Conservation (phyloP, 2,888 invertebrate genomes). For the Lepidochrysops patricia region DNA sequence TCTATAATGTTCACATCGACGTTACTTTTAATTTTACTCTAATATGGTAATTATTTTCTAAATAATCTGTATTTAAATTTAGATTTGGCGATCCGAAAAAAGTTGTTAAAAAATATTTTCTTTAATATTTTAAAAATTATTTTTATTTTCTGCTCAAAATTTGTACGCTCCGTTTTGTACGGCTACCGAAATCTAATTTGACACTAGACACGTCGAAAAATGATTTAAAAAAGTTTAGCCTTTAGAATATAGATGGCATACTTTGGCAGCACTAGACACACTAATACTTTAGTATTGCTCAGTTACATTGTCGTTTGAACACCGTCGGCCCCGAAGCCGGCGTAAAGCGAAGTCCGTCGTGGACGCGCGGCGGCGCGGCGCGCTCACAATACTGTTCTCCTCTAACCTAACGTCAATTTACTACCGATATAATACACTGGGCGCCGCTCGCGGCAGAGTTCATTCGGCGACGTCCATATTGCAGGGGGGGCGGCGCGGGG, state of each 20-base stretch:
- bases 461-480: slow-evolving; percentile 70
- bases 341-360: slow-evolving; percentile 52
- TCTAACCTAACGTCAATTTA: slow-evolving; percentile 68
- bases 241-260: slow-evolving; percentile 71
- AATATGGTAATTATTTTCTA: slow-evolving; percentile 61
- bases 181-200: slow-evolving; percentile 72
- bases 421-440: slow-evolving; percentile 69
- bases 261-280: slow-evolving; percentile 73
- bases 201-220: slow-evolving; percentile 71
- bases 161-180: slow-evolving; percentile 73
- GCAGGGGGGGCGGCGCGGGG: slow-evolving; percentile 37
- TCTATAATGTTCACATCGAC: slow-evolving; percentile 70
- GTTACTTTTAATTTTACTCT: slow-evolving; percentile 39
- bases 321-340: slow-evolving; percentile 33
- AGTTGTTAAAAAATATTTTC: slow-evolving; percentile 73
- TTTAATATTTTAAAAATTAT: slow-evolving; percentile 45
- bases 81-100: slow-evolving; percentile 73
- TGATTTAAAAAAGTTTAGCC: slow-evolving; percentile 56
- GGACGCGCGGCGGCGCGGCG: slow-evolving; percentile 53
- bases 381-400: slow-evolving; percentile 67
- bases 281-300: slow-evolving; percentile 75
- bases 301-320: slow-evolving; percentile 73
- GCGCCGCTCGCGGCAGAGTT: slow-evolving; percentile 51
- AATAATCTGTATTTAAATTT: slow-evolving; percentile 71
- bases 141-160: slow-evolving; percentile 67